phyloP scores from a whole-genome alignment of 2,113 vertebrate species.

The Scatophagus argus region DNA sequence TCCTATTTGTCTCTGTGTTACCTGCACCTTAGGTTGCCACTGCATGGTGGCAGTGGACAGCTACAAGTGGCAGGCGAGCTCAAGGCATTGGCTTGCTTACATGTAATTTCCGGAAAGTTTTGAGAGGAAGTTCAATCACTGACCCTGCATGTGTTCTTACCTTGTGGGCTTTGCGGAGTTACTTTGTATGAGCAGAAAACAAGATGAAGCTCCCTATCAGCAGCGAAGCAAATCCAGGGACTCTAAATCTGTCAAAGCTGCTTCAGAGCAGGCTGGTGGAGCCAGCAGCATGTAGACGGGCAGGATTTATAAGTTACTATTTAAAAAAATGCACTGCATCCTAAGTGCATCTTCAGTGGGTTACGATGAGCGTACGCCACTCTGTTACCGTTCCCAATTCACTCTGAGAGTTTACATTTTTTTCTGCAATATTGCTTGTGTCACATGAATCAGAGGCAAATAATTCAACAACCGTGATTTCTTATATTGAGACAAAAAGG shows the following conservation, averaged over 20 bases:
- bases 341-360: conserved; percentile 19
- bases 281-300: conserved; percentile 17
- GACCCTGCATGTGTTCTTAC: conserved; percentile 41
- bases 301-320: conserved; percentile 38
- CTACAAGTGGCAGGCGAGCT: neutral
- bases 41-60: neutral
- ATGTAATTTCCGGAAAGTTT: conserved; percentile 25
- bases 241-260: conserved; percentile 52
- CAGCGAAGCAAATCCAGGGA: conserved; percentile 20
- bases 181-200: conserved; percentile 44
- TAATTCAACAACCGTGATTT: neutral
- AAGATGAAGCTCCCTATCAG: conserved; percentile 40
- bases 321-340: conserved; percentile 35
- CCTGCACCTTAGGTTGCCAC: neutral
- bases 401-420: neutral
- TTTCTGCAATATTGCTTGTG: neutral
- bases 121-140: conserved; percentile 29
- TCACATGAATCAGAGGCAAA: neutral
- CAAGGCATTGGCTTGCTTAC: conserved; percentile 8
- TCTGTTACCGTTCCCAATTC: neutral
- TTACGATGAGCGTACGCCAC: neutral
- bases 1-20: neutral
- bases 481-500: neutral
- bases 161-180: conserved; percentile 21
- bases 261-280: conserved; percentile 24